Conservation (phyloP, 2,797 vertebrate genomes). For the Gymnothorax javanicus region DNA sequence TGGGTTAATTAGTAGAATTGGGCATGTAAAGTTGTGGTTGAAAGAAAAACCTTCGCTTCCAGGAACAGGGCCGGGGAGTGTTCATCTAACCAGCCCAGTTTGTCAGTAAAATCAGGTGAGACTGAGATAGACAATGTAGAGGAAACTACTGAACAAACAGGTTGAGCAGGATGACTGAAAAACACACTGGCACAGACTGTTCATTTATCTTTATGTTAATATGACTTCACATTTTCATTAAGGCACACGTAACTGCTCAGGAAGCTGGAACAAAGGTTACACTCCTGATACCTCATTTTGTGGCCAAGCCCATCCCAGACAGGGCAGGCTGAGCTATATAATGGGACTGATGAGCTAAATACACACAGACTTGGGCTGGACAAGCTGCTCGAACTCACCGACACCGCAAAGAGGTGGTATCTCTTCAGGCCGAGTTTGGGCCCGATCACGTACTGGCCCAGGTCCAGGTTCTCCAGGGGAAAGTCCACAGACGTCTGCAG, state of each 20-base stretch:
- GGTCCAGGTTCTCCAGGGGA: constrained; percentile 88
- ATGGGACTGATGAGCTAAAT: background rate
- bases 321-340: background rate
- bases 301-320: background rate
- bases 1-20: background rate
- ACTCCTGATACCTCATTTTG: background rate
- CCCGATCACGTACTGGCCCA: constrained; percentile 92
- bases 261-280: background rate
- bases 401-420: constrained; percentile 92
- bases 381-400: constrained; percentile 78
- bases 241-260: background rate
- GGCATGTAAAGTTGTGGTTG: background rate
- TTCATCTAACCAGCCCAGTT: background rate
- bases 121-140: background rate
- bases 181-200: background rate
- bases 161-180: background rate
- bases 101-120: background rate
- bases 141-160: background rate
- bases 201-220: background rate
- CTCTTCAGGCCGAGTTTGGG: constrained; percentile 85
- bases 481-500: constrained; percentile 94
- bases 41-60: too few relatives aligned
- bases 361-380: background rate
- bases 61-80: too few relatives aligned
- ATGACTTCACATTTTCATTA: background rate